phyloP scores from a whole-genome alignment of 1,140 invertebrate genomes.

The Zaprionus lachaisei region DNA sequence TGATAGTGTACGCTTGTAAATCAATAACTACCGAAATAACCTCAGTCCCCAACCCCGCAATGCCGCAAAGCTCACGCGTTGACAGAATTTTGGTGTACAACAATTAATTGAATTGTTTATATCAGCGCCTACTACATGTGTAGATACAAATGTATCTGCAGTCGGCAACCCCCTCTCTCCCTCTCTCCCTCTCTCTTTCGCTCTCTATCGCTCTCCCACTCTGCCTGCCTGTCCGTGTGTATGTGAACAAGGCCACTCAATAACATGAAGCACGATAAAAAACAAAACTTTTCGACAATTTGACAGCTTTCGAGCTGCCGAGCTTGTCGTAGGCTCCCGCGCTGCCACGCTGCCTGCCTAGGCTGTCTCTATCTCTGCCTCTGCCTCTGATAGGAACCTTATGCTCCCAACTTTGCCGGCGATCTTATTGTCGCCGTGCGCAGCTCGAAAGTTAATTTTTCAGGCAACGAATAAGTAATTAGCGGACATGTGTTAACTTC shows the following conservation, averaged over 20 bases:
- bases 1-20: slow-evolving; percentile 73
- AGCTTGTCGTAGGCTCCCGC: slow-evolving; percentile 17
- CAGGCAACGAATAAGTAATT: slow-evolving; percentile 83
- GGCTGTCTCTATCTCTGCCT: not conserved
- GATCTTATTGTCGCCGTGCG: slow-evolving; percentile 67
- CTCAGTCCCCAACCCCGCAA: not conserved
- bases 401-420: slow-evolving; percentile 44
- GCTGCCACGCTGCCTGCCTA: slow-evolving; percentile 4
- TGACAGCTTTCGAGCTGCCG: slow-evolving; percentile 75
- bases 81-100: slow-evolving; percentile 68
- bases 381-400: slow-evolving; percentile 23
- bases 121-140: slow-evolving; percentile 68
- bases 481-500: slow-evolving; percentile 76
- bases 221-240: slow-evolving; percentile 26
- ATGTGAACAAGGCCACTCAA: slow-evolving; percentile 77
- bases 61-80: slow-evolving; percentile 32
- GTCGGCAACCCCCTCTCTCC: not conserved
- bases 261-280: slow-evolving; percentile 75
- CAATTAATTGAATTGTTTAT: slow-evolving; percentile 83
- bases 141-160: slow-evolving; percentile 77
- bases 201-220: slow-evolving; percentile 23
- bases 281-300: slow-evolving; percentile 75
- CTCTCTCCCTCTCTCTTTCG: not conserved
- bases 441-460: slow-evolving; percentile 79
- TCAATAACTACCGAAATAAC: slow-evolving; percentile 78